Evolutionary conservation across 2,113 vertebrate genomes (phyloP), one percentile per base, ranked within the genome.

Genomic region (Pandion haliaetus): DNA sequence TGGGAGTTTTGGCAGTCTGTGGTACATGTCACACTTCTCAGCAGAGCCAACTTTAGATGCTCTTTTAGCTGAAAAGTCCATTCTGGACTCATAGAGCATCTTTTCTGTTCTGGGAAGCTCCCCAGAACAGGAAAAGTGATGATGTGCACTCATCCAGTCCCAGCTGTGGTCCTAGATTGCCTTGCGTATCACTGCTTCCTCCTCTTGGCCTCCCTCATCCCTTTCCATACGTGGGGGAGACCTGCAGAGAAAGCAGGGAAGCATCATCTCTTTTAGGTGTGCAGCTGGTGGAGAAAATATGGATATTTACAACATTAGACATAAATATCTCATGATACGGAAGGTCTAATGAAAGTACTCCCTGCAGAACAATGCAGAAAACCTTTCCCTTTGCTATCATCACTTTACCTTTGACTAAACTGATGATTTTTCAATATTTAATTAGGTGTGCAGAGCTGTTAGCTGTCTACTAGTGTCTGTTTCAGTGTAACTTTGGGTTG

Each of bases 1-100:
- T 81, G 80, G 67, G 82, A 92, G 82, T 88, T 95, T 94, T 97
- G 90, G 88, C 92, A 86, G 86, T 29, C 55, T 63, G 34, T 93
- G 36, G 8, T 93, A 40, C 71, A n/a, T 93, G 72, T 92, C 79
- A 90, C 12, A 95, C 38, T 44, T 81, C 59, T 83, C 47, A 81
- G 29, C 59, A 86, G 61, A 92, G 90, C 88, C 94, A 96, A 63
- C 61, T 93, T 95, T 57, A 81, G 87, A 91, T 76, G 57, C 52
- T 89, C 17, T 71, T 44, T 78, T 77, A 84, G 65, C 61, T 94
- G 69, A 93, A 66, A 93, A 87, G 84, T 96, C 77, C 47, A 3
- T 84, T 94, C 86, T 84, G 70, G 77, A 95, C 57, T 82, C 58
- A 32, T 0, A 63, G 70, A 93, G 42, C 57, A 85, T 94, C 72